phyloP scores from a whole-genome alignment of 2,113 vertebrate genomes.

The Euleptes europaea region DNA sequence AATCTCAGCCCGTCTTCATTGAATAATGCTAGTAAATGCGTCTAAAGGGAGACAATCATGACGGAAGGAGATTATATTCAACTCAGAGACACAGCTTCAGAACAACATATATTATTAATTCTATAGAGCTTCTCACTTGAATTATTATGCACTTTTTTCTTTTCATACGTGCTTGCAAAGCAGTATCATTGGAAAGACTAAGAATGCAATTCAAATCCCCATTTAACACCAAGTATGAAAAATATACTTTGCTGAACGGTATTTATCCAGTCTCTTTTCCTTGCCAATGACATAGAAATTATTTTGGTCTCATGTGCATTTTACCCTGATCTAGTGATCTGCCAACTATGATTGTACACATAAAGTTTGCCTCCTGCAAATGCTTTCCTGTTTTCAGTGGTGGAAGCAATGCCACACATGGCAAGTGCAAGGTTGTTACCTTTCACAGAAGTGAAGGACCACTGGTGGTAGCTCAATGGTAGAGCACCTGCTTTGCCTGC shows the following conservation, averaged over 20 bases:
- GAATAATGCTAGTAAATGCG: conserved; percentile 42
- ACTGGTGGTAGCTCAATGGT: too few species aligned
- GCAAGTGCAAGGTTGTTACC: not conserved
- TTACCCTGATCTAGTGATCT: not conserved
- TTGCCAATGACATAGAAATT: not conserved
- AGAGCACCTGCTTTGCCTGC: too few species aligned
- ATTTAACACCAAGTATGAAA: conserved; percentile 8
- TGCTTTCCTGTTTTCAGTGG: not conserved
- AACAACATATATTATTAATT: conserved; percentile 33
- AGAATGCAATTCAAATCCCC: not conserved
- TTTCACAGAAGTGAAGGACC: too few species aligned
- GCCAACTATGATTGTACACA: not conserved
- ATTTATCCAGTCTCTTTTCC: not conserved
- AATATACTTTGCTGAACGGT: not conserved
- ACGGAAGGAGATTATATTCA: conserved; percentile 32
- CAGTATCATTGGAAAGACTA: not conserved
- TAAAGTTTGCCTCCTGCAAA: not conserved
- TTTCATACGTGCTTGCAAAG: conserved; percentile 23
- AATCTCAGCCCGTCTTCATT: conserved; percentile 32
- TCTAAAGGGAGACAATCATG: conserved; percentile 47
- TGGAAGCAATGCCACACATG: not conserved
- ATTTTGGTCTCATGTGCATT: not conserved
- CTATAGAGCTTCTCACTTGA: conserved; percentile 43
- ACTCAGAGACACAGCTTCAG: conserved; percentile 22
- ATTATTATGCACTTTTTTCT: conserved; percentile 22